These are phyloP conservation scores for Nomia melanderi DNA, from an alignment of 1,140 invertebrate species.

Conservation along the genomic window DNA sequence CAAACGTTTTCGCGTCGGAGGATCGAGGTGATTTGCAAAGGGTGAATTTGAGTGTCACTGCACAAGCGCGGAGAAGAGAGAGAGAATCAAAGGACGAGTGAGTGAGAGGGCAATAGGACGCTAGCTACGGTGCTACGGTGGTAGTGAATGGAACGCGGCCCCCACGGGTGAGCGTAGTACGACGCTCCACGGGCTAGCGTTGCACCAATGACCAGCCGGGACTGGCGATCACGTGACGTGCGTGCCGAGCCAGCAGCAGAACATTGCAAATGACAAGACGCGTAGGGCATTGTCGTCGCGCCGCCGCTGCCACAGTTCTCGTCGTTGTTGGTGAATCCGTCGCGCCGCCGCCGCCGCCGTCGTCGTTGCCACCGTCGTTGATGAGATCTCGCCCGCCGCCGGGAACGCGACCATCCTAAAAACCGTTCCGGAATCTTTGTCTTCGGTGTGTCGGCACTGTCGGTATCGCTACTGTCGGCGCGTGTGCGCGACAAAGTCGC, in stretches of 20 bases:
- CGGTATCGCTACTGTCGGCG: constrained; percentile 45
- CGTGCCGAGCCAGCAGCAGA: constrained; percentile 69
- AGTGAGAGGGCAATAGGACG: constrained; percentile 54
- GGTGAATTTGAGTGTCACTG: constrained; percentile 53
- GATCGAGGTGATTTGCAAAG: constrained; percentile 25
- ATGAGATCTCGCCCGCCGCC: constrained; percentile 41
- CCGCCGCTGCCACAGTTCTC: constrained; percentile 48
- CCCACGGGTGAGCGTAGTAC: constrained; percentile 67
- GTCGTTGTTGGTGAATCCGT: constrained; percentile 40
- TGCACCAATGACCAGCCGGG: constrained; percentile 61
- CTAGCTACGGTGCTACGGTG: constrained; percentile 60
- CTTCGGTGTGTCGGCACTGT: constrained; percentile 34
- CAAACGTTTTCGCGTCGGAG: not conserved
- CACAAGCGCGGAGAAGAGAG: constrained; percentile 36
- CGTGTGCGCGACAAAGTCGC: constrained; percentile 51
- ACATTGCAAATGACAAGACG: constrained; percentile 75
- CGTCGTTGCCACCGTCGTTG: constrained; percentile 13
- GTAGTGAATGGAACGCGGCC: constrained; percentile 72
- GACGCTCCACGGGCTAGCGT: constrained; percentile 58
- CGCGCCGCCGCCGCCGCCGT: constrained; percentile 17
- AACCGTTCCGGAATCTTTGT: not conserved
- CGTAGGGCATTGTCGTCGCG: constrained; percentile 70
- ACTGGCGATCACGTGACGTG: constrained; percentile 69
- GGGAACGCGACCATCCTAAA: constrained; percentile 12
- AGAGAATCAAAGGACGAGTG: constrained; percentile 21